phyloP scores from a whole-genome alignment of 2,888 invertebrate species.

The Caenorhabditis sinica region DNA sequence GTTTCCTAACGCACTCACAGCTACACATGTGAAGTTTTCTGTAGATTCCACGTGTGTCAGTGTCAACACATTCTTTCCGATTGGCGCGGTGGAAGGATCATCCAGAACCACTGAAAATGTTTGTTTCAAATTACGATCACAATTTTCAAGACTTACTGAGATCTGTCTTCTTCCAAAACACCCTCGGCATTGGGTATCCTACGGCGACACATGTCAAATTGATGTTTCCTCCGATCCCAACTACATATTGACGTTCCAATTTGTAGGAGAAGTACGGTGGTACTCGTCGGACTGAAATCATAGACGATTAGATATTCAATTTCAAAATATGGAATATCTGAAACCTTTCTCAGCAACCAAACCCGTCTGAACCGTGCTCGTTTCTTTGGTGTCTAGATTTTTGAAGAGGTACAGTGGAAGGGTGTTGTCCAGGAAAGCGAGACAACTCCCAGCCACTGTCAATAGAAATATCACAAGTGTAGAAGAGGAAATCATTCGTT shows the following conservation, averaged over 20 bases:
- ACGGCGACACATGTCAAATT: conserved; percentile 97
- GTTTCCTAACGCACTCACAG: conserved; percentile 94
- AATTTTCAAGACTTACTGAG: conserved; percentile 43
- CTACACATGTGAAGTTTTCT: conserved; percentile 97
- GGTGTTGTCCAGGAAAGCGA: conserved; percentile 73
- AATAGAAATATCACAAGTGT: conserved; percentile 50
- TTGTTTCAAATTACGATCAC: not conserved
- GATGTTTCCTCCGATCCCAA: conserved; percentile 93
- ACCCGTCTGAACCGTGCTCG: conserved; percentile 50
- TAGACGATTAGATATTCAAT: no score
- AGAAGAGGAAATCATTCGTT: conserved; percentile 28
- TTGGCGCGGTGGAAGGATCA: conserved; percentile 84
- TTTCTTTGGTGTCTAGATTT: conserved; percentile 63
- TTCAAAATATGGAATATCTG: not conserved
- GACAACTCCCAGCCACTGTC: conserved; percentile 36
- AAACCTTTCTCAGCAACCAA: conserved; percentile 55
- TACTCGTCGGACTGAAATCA: conserved; percentile 92
- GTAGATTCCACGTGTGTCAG: conserved; percentile 92
- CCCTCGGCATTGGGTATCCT: conserved; percentile 98
- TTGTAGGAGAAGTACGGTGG: conserved; percentile 96
- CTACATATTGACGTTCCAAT: conserved; percentile 91
- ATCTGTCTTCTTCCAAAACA: conserved; percentile 87
- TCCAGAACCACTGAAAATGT: conserved; percentile 72
- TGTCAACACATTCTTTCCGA: conserved; percentile 90
- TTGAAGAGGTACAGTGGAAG: conserved; percentile 75